A percentile compares a stretch with the other conserved stretches of the same genome.
Evolutionary conservation across 2,888 invertebrate genomes (phyloP).

Genomic region (Leptogaster cylindrica): DNA sequence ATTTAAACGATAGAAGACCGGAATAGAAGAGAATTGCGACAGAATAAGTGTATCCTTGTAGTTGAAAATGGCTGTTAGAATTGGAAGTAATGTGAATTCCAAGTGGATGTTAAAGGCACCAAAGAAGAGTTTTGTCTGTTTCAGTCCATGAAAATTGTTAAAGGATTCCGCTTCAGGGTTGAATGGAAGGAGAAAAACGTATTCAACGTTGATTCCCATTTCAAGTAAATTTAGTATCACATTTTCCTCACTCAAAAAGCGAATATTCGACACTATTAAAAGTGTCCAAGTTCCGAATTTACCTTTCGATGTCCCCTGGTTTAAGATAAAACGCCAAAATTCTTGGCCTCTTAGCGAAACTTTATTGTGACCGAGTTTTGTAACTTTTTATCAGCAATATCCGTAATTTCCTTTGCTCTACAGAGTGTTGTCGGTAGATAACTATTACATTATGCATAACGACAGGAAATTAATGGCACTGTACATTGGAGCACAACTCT

Average conservation of each 20-base stretch:
- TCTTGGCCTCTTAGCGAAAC: constrained; percentile 15
- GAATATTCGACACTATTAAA: constrained; percentile 28
- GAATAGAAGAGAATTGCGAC: constrained; percentile 13
- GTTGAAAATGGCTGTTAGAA: constrained; percentile 24
- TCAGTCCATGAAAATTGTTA: too few relatives aligned
- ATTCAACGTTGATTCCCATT: too few relatives aligned
- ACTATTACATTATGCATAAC: constrained; percentile 48
- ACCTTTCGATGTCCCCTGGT: background rate
- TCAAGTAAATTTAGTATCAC: constrained; percentile 14
- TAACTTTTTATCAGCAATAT: constrained; percentile 43
- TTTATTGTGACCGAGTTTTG: constrained; percentile 36
- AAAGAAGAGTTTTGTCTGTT: background rate
- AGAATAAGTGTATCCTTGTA: background rate
- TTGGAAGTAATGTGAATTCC: constrained; percentile 22
- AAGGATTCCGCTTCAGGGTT: too few relatives aligned
- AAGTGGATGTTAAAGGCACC: constrained; percentile 12
- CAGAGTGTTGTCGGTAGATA: constrained; percentile 46
- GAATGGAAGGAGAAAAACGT: too few relatives aligned
- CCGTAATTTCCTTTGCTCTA: constrained; percentile 41
- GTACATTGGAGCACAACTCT: constrained; percentile 3
- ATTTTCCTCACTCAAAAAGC: constrained; percentile 27
- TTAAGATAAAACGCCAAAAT: constrained; percentile 24
- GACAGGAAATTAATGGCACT: constrained; percentile 46
- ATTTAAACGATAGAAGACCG: constrained; percentile 14
- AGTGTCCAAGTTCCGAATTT: constrained; percentile 20